A percentile compares a stretch with the other conserved stretches of the same genome.
Evolutionary conservation across 2,888 invertebrate genomes (phyloP).

Genomic region (Volucella zonaria): DNA sequence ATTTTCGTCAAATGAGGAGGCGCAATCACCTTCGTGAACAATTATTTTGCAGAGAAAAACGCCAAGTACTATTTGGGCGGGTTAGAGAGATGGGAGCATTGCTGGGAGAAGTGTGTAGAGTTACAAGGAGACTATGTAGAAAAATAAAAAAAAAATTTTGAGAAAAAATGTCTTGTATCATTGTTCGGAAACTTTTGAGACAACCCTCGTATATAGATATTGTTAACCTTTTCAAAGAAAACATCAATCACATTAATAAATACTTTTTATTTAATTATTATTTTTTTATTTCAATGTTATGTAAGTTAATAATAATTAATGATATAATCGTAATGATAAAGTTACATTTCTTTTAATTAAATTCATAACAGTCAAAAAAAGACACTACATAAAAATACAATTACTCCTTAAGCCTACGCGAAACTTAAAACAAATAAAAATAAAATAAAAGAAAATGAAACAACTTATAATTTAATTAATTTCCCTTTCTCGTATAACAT

Average conservation of each 20-base stretch:
- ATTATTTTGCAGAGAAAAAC: too few relatives aligned
- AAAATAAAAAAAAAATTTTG: too few relatives aligned
- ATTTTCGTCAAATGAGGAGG: too few relatives aligned
- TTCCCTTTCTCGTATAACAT: constrained; percentile 1
- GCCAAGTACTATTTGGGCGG: too few relatives aligned
- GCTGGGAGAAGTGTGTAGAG: too few relatives aligned
- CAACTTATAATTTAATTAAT: constrained; percentile 7
- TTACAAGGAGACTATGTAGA: too few relatives aligned
- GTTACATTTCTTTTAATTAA: constrained; percentile 46
- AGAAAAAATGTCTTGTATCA: too few relatives aligned
- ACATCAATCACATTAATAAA: constrained; percentile 65
- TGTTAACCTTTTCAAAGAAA: constrained; percentile 1
- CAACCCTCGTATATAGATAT: not conserved
- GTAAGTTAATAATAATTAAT: constrained; percentile 49
- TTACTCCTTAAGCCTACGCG: constrained; percentile 52
- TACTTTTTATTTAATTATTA: constrained; percentile 39
- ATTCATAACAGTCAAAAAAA: constrained; percentile 67
- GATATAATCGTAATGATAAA: constrained; percentile 55
- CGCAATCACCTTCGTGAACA: too few relatives aligned
- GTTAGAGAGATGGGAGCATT: too few relatives aligned
- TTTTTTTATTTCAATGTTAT: constrained; percentile 57
- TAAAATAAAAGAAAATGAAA: constrained; percentile 52
- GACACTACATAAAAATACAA: constrained; percentile 71
- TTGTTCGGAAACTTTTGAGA: too few relatives aligned
- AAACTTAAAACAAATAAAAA: constrained; percentile 56